A percentile compares a stretch with the other conserved stretches of the same genome.
These are phyloP conservation scores for Poeciliopsis occidentalis DNA, from an alignment of 2,113 vertebrate genomes.

Conservation along the genomic window DNA sequence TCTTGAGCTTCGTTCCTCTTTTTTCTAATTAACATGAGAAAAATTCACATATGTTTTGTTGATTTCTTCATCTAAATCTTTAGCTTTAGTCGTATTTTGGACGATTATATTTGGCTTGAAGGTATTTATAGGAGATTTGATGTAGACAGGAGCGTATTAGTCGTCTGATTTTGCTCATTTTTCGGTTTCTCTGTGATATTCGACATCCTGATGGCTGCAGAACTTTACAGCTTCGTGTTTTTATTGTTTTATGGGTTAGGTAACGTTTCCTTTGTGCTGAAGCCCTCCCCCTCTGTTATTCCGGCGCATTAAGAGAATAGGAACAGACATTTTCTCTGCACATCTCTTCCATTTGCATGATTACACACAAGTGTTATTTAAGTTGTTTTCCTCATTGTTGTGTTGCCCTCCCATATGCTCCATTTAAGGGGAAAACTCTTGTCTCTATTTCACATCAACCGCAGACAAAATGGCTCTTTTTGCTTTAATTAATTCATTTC, in stretches of 20 bases:
- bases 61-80: neutral
- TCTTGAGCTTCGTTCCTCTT: neutral
- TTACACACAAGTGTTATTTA: neutral
- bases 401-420: conserved; percentile 24
- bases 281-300: neutral
- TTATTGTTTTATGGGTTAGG: neutral
- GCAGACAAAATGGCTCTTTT: conserved; percentile 32
- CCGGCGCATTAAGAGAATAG: neutral
- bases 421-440: conserved; percentile 38
- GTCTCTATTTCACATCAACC: conserved; percentile 37
- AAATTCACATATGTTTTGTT: neutral
- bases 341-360: neutral
- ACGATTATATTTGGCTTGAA: neutral
- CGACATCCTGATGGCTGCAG: neutral
- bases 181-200: conserved; percentile 7
- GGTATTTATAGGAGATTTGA: neutral
- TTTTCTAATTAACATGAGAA: neutral
- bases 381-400: conserved; percentile 8
- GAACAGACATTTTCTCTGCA: neutral
- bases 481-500: conserved; percentile 46
- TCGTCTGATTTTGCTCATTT: no score
- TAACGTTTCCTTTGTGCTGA: neutral
- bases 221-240: neutral
- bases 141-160: neutral
- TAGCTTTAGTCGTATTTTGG: neutral